Evolutionary conservation across 2,888 invertebrate species (phyloP), one percentile per base, ranked within the genome.

Genomic region (Serrognathus titanus): DNA sequence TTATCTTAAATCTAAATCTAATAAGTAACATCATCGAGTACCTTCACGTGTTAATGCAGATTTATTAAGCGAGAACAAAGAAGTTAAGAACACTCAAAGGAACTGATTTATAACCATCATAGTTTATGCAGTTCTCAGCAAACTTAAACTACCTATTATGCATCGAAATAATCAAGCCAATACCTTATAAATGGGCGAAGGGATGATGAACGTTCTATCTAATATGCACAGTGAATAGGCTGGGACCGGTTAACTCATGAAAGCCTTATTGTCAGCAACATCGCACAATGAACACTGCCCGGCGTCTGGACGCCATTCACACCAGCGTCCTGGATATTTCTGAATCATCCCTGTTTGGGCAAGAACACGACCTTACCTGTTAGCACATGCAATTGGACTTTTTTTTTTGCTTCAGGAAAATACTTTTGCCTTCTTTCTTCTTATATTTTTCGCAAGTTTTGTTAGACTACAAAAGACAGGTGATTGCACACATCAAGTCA

Each of bases 211-310:
- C 63, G 62, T 63, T 54, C 64, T 60, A 61, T 65, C 64, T 65
- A 66, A 66, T 66, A 66, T 66, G 63, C 64, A 64, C 59, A 57
- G 52, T 63, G 63, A 65, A 66, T 66, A 58, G 63, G 62, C 59
- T 58, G 57, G 63, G 64, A 59, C 57, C 62, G 59, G 64, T 64
- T 64, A 64, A 63, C 63, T 64, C 61, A 48, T 61, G 62, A 61
- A 64, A 63, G 47, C 59, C 55, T 51, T 53, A 63, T 63, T 64
- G 63, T 61, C 61, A 56, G 49, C 24, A 31, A 31, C 51, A 46
- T 53, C 51, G 51, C 52, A 61, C 61, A 63, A 64, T 61, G 59
- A 61, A 39, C 13, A 55, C 58, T 55, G 58, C 50, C 59, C 61
- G 59, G 59, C 53, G 57, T 52, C 39, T 52, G 57, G 57, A 57